Evolutionary conservation across 2,888 invertebrate genomes (phyloP), one percentile per base, ranked within the genome.

Genomic region (Luperina nickerlii): DNA sequence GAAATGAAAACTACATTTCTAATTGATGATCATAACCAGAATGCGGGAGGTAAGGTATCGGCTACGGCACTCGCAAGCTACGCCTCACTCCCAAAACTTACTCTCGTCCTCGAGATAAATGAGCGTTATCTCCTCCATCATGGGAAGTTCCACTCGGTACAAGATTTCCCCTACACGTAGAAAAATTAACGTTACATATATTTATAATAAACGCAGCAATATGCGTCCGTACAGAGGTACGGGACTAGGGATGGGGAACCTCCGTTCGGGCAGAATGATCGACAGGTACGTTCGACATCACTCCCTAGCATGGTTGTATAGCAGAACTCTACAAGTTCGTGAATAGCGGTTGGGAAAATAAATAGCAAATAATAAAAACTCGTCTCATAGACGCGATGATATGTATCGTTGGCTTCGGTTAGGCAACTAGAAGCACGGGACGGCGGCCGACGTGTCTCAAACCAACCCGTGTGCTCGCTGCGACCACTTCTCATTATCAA

Each of bases 121-220:
- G 98, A 98, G 98, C 97, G 98, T 98, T 97, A 98, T 98, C 98
- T 98, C 98, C 98, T 98, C 98, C 98, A 98, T 98, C 98, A 98
- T 98, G 97, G 98, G 98, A 97, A 98, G 98, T 98, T 98, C 98
- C 98, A 98, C 98, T 97, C 98, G 98, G 97, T 98, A 98, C 98
- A 98, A 98, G 98, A 98, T 98, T 98, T 98, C 98, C 97, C 98
- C 98, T 97, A 97, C 95, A 97, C 96, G 96, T 97, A 97, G 95
- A 97, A 97, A 97, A 96, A 97, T 97, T 96, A 95, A 95, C 95
- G 97, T 97, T 97, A 97, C 94, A 96, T 94, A 96, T 92, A 95
- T 95, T 95, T 94, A 93, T 91, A 92, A 92, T 89, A 93, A 91
- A 91, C 90, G 88, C 89, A 87, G 85, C 78, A 81, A 76, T 90